Conservation (phyloP, 1,140 invertebrate genomes). For the Caerostris darwini region DNA sequence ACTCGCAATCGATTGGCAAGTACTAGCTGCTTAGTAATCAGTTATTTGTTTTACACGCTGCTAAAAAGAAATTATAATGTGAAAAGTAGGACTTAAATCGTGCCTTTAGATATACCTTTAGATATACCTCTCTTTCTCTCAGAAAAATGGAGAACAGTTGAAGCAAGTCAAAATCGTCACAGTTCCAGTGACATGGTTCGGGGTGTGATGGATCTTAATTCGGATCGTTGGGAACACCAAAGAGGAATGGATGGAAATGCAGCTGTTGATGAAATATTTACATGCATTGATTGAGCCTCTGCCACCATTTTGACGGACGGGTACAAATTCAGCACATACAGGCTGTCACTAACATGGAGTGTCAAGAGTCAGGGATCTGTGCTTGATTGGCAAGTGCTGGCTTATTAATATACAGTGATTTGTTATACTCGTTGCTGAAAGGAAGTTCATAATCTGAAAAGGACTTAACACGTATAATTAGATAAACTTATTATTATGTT, state of each 20-base stretch:
- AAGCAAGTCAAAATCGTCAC: constrained; percentile 19
- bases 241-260: constrained; percentile 11
- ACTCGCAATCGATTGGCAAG: too few relatives aligned
- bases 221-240: constrained; percentile 6
- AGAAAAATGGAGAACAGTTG: background rate
- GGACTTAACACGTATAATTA: too few relatives aligned
- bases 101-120: too few relatives aligned
- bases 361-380: background rate
- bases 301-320: background rate
- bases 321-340: background rate
- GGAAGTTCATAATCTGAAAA: too few relatives aligned
- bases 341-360: background rate
- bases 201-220: constrained; percentile 33
- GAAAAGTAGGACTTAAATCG: too few relatives aligned
- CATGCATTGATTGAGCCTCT: background rate
- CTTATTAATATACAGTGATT: too few relatives aligned
- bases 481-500: too few relatives aligned
- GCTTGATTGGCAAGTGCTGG: background rate
- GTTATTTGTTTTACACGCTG: too few relatives aligned
- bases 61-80: too few relatives aligned
- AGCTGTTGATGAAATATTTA: background rate
- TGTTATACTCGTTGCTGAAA: too few relatives aligned
- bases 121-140: background rate
- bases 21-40: too few relatives aligned
- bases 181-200: background rate